phyloP scores from a whole-genome alignment of 2,888 invertebrate species.

The Heliconius charithonia region DNA sequence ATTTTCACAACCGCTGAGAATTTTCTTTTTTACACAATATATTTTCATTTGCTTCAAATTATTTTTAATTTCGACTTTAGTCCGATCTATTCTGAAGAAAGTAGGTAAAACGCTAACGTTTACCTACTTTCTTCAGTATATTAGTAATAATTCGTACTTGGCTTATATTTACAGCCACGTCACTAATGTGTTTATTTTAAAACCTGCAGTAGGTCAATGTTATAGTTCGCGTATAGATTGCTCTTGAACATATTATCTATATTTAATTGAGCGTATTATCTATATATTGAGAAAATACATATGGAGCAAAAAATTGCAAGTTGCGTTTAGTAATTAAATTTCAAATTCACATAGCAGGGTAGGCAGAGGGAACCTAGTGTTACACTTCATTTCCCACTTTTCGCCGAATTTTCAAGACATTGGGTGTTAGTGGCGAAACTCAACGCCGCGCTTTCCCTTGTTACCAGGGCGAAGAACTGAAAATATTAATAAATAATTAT shows the following conservation, averaged over 20 bases:
- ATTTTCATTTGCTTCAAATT: not conserved
- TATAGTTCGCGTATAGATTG: slow-evolving; percentile 24
- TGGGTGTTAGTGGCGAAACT: too few relatives aligned
- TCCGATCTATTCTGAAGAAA: too few relatives aligned
- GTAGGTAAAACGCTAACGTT: not conserved
- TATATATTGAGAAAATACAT: not conserved
- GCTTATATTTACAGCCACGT: slow-evolving; percentile 30
- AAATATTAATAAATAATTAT: too few relatives aligned
- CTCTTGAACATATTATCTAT: not conserved
- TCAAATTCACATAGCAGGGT: too few relatives aligned
- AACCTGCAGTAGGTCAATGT: slow-evolving; percentile 34
- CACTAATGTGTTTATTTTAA: slow-evolving; percentile 35
- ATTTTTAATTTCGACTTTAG: too few relatives aligned
- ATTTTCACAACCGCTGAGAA: too few relatives aligned
- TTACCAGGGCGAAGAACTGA: too few relatives aligned
- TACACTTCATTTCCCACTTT: too few relatives aligned
- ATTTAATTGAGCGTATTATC: not conserved
- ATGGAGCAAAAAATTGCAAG: not conserved
- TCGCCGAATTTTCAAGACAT: too few relatives aligned
- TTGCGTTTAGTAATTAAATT: not conserved
- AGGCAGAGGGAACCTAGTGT: too few relatives aligned
- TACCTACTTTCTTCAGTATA: slow-evolving; percentile 10
- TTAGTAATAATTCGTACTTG: slow-evolving; percentile 30
- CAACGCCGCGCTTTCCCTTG: too few relatives aligned
- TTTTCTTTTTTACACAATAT: not conserved